Evolutionary conservation across 2,888 invertebrate genomes (phyloP).

Genomic region (Coleophora deauratella): DNA sequence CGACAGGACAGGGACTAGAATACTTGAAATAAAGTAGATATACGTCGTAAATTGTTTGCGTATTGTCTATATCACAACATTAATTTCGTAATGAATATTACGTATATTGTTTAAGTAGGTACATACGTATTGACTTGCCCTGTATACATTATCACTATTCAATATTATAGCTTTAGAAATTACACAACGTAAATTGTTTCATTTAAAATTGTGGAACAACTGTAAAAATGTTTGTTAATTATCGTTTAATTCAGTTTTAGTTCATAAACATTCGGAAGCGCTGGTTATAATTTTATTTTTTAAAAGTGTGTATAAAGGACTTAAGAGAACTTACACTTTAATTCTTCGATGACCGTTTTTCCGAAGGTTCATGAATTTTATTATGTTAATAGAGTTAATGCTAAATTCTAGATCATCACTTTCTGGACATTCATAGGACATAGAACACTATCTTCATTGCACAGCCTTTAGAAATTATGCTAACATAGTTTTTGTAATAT

Average conservation of each 20-base stretch:
- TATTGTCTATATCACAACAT: background rate
- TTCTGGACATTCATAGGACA: slow-evolving; percentile 67
- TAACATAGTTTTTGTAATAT: slow-evolving; percentile 70
- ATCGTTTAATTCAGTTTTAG: slow-evolving; percentile 32
- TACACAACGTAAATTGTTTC: background rate
- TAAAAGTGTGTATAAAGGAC: background rate
- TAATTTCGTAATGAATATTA: background rate
- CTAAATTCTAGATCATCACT: slow-evolving; percentile 62
- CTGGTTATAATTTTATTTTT: slow-evolving; percentile 2
- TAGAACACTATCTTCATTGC: slow-evolving; percentile 63
- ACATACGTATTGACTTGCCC: no score
- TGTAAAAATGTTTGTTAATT: slow-evolving; percentile 35
- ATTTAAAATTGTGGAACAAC: slow-evolving; percentile 32
- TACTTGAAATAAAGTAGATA: no score
- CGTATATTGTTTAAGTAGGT: background rate
- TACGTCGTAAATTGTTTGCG: background rate
- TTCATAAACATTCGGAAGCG: slow-evolving; percentile 59
- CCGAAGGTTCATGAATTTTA: slow-evolving; percentile 56
- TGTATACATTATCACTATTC: background rate
- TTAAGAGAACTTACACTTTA: no score
- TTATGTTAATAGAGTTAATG: slow-evolving; percentile 67
- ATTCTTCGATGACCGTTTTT: no score
- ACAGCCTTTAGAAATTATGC: slow-evolving; percentile 69
- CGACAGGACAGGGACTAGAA: no score
- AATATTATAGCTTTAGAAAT: no score